Percentiles rank a stretch among this genome's conserved stretches.
phyloP scores from a whole-genome alignment of 37 sponge, comb jelly and placozoan species.

The Haliclona indistincta region DNA sequence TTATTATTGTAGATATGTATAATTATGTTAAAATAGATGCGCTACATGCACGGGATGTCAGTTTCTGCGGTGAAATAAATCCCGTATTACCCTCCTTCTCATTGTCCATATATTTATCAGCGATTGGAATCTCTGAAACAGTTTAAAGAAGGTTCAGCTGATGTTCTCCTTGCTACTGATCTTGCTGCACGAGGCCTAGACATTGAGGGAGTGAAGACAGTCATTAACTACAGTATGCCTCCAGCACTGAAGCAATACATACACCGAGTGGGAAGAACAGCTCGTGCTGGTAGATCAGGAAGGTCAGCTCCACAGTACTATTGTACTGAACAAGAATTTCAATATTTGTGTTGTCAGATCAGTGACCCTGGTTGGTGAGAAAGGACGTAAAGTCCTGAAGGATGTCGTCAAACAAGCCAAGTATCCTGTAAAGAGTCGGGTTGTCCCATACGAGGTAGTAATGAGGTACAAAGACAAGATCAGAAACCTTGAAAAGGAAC shows the following conservation, averaged over 20 bases:
- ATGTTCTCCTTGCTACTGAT: conserved; percentile 92
- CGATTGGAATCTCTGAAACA: conserved; percentile 86
- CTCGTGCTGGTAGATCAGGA: conserved; percentile 91
- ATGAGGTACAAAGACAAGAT: conserved; percentile 71
- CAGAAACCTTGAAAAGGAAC: conserved; percentile 55
- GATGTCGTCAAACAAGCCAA: conserved; percentile 87
- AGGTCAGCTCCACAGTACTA: conserved; percentile 30
- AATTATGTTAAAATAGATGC: too few species aligned
- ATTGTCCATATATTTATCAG: conserved; percentile 27
- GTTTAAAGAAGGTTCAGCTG: conserved; percentile 83
- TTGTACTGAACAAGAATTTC: not conserved
- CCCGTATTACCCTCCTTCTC: not conserved
- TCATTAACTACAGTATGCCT: conserved; percentile 96
- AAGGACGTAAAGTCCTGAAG: conserved; percentile 90
- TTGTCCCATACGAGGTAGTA: conserved; percentile 86
- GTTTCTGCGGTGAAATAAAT: too few species aligned
- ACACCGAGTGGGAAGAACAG: conserved; percentile 98
- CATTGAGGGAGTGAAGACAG: conserved; percentile 93
- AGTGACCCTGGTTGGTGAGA: conserved; percentile 95
- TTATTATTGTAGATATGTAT: too few species aligned
- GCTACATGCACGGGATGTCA: too few species aligned
- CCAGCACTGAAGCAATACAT: conserved; percentile 92
- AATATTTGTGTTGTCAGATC: conserved; percentile 41
- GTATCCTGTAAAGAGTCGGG: conserved; percentile 85
- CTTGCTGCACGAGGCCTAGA: conserved; percentile 96